Percentiles rank a stretch among this genome's conserved stretches.
phyloP scores from a whole-genome alignment of 2,888 invertebrate genomes.

The Plusia festucae region DNA sequence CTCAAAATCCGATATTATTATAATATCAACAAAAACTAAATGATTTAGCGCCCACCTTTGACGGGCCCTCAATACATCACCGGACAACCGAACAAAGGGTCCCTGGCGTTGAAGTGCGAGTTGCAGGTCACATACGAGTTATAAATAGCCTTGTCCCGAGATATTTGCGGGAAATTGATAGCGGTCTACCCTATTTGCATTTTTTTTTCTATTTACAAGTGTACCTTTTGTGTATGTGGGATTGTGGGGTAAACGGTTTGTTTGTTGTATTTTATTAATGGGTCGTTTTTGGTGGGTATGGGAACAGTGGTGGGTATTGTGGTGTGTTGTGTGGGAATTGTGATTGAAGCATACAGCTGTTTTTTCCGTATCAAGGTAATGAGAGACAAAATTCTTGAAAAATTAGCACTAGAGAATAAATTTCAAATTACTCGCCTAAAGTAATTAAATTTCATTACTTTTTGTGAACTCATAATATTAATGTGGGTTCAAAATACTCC shows the following conservation, averaged over 20 bases:
- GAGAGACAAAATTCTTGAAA: too few relatives aligned
- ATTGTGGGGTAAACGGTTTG: conserved; percentile 44
- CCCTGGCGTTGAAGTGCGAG: conserved; percentile 74
- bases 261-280: conserved; percentile 51
- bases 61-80: conserved; percentile 69
- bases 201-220: conserved; percentile 68
- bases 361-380: too few relatives aligned
- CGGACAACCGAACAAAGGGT: conserved; percentile 62
- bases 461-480: neutral
- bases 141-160: conserved; percentile 66
- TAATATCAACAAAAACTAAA: conserved; percentile 57
- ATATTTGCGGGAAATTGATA: conserved; percentile 72
- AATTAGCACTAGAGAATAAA: too few relatives aligned
- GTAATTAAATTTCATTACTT: too few relatives aligned
- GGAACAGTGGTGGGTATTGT: conserved; percentile 12
- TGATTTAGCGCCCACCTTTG: conserved; percentile 71
- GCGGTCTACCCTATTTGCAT: conserved; percentile 68
- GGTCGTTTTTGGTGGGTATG: conserved; percentile 32
- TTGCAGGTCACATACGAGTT: conserved; percentile 70
- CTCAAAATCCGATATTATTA: conserved; percentile 8
- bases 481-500: neutral
- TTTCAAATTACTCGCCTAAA: too few relatives aligned
- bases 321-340: neutral
- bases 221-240: conserved; percentile 63
- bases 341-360: neutral